Base-by-base conservation (phyloP, 2,797 vertebrate species). In the Trachurus trachurus region DNA sequence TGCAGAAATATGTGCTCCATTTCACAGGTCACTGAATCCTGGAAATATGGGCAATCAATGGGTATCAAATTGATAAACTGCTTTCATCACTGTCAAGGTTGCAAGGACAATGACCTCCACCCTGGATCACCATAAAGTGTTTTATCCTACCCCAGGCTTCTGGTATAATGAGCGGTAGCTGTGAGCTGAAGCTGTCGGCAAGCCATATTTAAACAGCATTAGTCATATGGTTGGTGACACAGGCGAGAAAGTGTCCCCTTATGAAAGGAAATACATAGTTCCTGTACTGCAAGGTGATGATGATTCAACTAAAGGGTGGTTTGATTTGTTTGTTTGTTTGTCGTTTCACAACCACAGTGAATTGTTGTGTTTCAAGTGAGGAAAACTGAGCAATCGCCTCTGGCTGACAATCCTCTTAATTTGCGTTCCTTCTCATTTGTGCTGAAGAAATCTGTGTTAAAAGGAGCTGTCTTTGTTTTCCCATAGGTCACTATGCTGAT, bases 191-290 rank as follows among this genome's bases (percentile, higher is more conserved):
- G 60, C 69, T 42, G 9, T 56, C 42, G 74, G 44, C 22, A 26
- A 66, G 52, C 39, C 66, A 60, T 66, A 63, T 83, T 84, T 59
- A 68, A 65, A 64, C 61, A 64, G 64, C 74, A 76, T 71, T 79
- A 78, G 58, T 17, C 52, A 50, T 71, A 67, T 72, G 71, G 78
- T 80, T 10, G 31, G 26, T 21, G 64, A 59, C 76, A 82, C 52
- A 47, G 52, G 31, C n/a, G 60, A 62, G 47, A 40, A 71, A 69
- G 54, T 44, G 62, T 17, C 72, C 69, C 60, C 39, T 37, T 54
- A 60, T 0, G 13, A 50, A 66, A 22, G 34, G n/a, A 64, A 40
- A 21, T 29, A 40, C 40, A 49, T 21, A 42, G 19, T 54, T 17
- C 67, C 37, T 57, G 45, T 45, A n/a, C 22, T 1, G 16, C 22